Conservation (phyloP, 2,888 invertebrate species). For the Creontiades dilutus region DNA sequence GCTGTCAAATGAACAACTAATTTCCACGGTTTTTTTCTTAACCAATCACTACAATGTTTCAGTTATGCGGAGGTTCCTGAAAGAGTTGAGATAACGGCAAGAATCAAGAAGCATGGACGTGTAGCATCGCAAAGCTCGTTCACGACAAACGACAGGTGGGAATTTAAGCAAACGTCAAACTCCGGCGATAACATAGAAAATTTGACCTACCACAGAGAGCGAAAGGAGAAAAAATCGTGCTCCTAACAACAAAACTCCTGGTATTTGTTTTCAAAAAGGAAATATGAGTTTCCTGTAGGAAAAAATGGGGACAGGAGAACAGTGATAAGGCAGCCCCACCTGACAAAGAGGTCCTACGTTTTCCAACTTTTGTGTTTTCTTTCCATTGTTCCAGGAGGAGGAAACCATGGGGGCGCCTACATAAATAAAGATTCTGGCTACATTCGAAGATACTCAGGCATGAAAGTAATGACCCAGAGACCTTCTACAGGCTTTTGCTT, state of each 20-base stretch:
- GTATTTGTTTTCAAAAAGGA: conserved; percentile 32
- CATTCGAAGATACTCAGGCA: conserved; percentile 49
- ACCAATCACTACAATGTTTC: no score
- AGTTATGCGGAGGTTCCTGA: no score
- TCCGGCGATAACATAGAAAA: neutral
- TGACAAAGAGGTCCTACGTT: conserved; percentile 46
- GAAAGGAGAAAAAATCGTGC: neutral
- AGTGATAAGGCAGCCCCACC: conserved; percentile 47
- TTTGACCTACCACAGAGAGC: neutral
- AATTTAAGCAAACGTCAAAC: conserved; percentile 8
- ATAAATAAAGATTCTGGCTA: conserved; percentile 54
- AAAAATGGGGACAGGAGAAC: conserved; percentile 28
- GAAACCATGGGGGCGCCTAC: conserved; percentile 36
- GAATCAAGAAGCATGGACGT: no score
- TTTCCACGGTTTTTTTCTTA: no score
- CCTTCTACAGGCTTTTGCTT: conserved; percentile 38
- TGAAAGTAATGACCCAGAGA: conserved; percentile 45
- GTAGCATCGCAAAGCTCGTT: no score
- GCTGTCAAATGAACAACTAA: no score
- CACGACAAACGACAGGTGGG: no score
- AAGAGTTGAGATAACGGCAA: no score
- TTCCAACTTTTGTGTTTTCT: conserved; percentile 46
- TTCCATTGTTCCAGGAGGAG: conserved; percentile 33
- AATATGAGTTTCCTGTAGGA: conserved; percentile 41
- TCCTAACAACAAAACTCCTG: neutral